Evolutionary conservation across 2,888 invertebrate genomes (phyloP), one percentile per base, ranked within the genome.

Genomic region (Noctuana brunneofusca): DNA sequence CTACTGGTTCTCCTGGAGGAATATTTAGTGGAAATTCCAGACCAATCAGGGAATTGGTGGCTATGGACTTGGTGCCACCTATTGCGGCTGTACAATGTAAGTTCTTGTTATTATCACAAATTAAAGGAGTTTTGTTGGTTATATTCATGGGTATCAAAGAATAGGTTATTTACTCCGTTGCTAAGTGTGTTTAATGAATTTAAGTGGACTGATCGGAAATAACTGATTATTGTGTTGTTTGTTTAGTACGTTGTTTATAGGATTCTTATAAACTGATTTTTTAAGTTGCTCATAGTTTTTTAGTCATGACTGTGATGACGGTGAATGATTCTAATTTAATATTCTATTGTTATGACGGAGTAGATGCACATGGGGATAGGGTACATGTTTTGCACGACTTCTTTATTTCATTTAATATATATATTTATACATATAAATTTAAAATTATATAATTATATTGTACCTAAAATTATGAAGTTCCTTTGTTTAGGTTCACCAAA

Each of bases 31-130:
- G 63, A 48, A 22, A 43, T 6, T 5, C 16, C 14, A 5, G 9
- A 12, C 0, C 9, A 12, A 12, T 46, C 14, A 30, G 35, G 11
- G 24, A 2, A 11, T 52, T 64, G 56, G 66, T 65, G 48, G 69
- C 58, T 65, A 88, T 86, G 87, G 81, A 83, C 72, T 71, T 83
- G 43, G 78, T 80, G 50, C 82, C 82, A 59, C 81, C 82, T 9
- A 63, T 81, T 60, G 69, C 75, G 11, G 66, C 75, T 58, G 71
- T 78, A 9, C 76, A 81, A 78, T 84, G 87, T 86, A 73, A 53
- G 62, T 64, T 22, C 12, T 48, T 1, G 30, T 30, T 30, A 30
- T 30, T 30, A 30, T 20, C 11, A 12, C 11, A 9, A 46, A 18
- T 46, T 11, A 27, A 8, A 27, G 6, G 9, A 35, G 11, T 11